Evolutionary conservation across 2,113 vertebrate genomes (phyloP).

Genomic region (Copsychus sechellarum): DNA sequence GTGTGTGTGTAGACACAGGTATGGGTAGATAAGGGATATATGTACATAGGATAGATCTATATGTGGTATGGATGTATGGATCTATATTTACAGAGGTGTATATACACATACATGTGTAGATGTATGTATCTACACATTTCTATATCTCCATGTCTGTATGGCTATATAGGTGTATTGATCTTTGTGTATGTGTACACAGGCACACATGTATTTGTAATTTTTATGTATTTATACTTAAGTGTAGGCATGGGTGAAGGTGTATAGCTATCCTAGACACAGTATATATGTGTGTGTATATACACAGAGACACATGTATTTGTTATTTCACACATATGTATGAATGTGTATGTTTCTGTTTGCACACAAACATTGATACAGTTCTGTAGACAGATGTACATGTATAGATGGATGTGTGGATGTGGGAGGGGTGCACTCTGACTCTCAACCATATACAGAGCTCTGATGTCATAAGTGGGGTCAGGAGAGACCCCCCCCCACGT

Average conservation of each 20-base stretch:
- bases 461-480: not conserved
- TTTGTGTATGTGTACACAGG: not conserved
- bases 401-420: not conserved
- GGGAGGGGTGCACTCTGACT: not conserved
- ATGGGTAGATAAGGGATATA: not conserved
- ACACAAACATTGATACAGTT: not conserved
- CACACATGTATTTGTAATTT: not conserved
- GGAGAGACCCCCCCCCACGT: rapidly evolving
- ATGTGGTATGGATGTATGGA: rapidly evolving
- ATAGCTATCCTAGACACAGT: not conserved
- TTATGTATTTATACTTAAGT: not conserved
- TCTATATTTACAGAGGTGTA: not conserved
- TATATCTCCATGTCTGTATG: not conserved
- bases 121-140: not conserved
- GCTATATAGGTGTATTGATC: not conserved
- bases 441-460: not conserved
- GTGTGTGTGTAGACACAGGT: not conserved
- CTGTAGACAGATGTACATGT: not conserved
- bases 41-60: not conserved
- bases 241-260: not conserved
- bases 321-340: not conserved
- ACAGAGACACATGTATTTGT: not conserved
- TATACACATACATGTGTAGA: not conserved
- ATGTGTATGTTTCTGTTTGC: not conserved
- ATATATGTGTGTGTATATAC: not conserved